These are phyloP conservation scores for Procavia capensis DNA, from an alignment of 2,113 vertebrate species.

Conservation along the genomic window DNA sequence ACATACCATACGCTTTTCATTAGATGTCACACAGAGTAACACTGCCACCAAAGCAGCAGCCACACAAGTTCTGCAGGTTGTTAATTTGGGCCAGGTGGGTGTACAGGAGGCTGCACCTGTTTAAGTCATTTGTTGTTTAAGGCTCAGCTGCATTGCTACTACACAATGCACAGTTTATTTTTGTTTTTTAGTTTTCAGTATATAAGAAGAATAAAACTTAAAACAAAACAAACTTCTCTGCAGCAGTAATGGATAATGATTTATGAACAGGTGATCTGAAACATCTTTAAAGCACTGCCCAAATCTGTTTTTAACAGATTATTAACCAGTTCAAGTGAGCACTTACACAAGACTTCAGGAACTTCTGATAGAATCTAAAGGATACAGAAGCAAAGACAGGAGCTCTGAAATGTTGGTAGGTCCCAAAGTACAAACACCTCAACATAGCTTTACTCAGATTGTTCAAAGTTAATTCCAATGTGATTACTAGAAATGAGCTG, in stretches of 20 bases:
- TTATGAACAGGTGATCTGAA: not conserved
- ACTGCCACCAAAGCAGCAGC: not conserved
- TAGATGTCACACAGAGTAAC: not conserved
- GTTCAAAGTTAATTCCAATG: not conserved
- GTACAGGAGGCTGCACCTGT: not conserved
- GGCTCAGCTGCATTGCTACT: not conserved
- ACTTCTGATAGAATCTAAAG: not conserved
- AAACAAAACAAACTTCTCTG: not conserved
- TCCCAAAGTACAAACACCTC: not conserved
- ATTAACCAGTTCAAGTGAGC: not conserved
- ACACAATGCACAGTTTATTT: not conserved
- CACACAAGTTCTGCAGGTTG: fast-evolving
- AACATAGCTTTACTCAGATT: not conserved
- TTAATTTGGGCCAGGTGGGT: not conserved
- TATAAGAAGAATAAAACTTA: not conserved
- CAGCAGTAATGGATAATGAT: not conserved
- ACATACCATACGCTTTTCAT: not conserved
- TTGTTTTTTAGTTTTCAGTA: not conserved
- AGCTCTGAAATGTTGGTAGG: not conserved
- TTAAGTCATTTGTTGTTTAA: not conserved
- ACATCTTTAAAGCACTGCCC: not conserved
- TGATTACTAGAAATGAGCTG: not conserved
- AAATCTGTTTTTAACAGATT: not conserved
- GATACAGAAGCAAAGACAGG: not conserved
- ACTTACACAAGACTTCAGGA: not conserved